Evolutionary conservation across 2,888 invertebrate species (phyloP).

Genomic region (Eupithecia inturbata): DNA sequence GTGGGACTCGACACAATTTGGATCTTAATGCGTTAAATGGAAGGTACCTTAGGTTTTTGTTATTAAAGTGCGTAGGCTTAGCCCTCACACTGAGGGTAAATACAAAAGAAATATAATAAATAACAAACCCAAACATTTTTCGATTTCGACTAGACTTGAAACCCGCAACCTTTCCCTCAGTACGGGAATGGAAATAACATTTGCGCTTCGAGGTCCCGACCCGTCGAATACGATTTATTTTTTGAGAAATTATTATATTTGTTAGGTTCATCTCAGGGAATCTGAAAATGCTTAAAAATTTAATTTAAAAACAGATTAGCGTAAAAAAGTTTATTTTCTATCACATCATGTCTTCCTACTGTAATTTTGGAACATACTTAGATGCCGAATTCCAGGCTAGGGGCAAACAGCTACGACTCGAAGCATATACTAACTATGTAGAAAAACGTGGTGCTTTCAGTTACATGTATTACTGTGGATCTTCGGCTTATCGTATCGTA

Average conservation of each 20-base stretch:
- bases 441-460: constrained; percentile 33
- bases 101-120: no score
- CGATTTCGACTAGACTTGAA: no score
- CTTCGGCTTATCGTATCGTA: constrained; percentile 17
- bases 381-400: constrained; percentile 74
- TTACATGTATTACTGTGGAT: neutral
- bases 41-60: constrained; percentile 9
- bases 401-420: constrained; percentile 74
- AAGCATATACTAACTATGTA: constrained; percentile 58
- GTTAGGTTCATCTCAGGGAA: neutral
- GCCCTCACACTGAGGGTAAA: no score
- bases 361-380: constrained; percentile 74
- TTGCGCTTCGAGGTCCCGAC: no score
- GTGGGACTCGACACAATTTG: constrained; percentile 68
- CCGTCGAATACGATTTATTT: no score
- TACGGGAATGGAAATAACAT: no score
- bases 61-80: no score
- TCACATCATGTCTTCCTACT: constrained; percentile 82
- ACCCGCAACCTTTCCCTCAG: no score
- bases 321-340: constrained; percentile 83
- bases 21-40: constrained; percentile 36
- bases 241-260: no score
- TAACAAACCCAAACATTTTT: no score
- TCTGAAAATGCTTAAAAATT: neutral
- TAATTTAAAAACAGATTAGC: constrained; percentile 59